These are phyloP conservation scores for Seira ritae DNA, from an alignment of 2,888 invertebrate species.

Conservation along the genomic window DNA sequence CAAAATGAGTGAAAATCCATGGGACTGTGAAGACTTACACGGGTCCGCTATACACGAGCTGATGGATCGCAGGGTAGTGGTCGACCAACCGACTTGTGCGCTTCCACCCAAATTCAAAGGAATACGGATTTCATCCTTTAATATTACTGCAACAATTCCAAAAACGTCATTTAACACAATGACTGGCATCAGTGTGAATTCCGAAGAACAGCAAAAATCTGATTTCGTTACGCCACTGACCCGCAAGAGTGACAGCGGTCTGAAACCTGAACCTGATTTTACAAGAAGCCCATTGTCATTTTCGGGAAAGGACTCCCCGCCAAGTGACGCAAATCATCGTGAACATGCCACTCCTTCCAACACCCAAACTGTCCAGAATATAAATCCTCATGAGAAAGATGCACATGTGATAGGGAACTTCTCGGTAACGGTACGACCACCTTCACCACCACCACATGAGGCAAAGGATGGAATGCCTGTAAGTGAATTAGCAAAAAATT, in stretches of 20 bases:
- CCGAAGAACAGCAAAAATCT: conserved; percentile 42
- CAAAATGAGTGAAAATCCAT: conserved; percentile 83
- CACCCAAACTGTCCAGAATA: conserved; percentile 63
- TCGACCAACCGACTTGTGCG: conserved; percentile 64
- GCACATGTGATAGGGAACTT: conserved; percentile 47
- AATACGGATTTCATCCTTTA: conserved; percentile 48
- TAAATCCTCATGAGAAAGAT: conserved; percentile 69
- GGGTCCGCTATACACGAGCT: conserved; percentile 75
- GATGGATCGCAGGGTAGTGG: conserved; percentile 68
- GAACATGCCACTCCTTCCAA: conserved; percentile 35
- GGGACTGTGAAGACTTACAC: conserved; percentile 80
- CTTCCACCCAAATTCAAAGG: conserved; percentile 54
- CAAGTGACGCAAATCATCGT: conserved; percentile 17
- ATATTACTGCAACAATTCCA: conserved; percentile 40
- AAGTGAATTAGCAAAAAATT: conserved; percentile 33
- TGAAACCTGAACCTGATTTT: conserved; percentile 33
- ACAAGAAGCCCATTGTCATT: conserved; percentile 43
- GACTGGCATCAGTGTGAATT: conserved; percentile 18
- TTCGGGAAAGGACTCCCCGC: conserved; percentile 26
- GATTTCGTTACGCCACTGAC: conserved; percentile 47
- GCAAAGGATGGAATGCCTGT: conserved; percentile 45
- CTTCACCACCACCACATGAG: conserved; percentile 31
- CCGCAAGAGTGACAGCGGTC: conserved; percentile 50
- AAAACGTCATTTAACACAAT: conserved; percentile 43
- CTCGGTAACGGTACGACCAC: no score